A percentile compares a stretch with the other conserved stretches of the same genome.
Evolutionary conservation across 1,140 invertebrate species (phyloP).

Genomic region (roundworm (Caenorhabditis elegans)): WBcel235 BX284604.4:4383001-4383500

Average conservation of each 20-base stretch:
- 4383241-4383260: background rate
- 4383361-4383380: slow-evolving; percentile 84
- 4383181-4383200: no score
- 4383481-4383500: slow-evolving; percentile 95
- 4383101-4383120: background rate
- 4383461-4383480: slow-evolving; percentile 94
- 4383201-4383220: slow-evolving; percentile 29
- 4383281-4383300: background rate
- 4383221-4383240: background rate
- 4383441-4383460: slow-evolving; percentile 96
- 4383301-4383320: background rate
- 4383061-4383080: no score
- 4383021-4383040: no score
- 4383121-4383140: background rate
- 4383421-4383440: slow-evolving; percentile 88
- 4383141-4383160: no score
- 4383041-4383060: no score
- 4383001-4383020: no score
- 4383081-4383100: background rate
- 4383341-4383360: slow-evolving; percentile 72
- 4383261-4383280: background rate
- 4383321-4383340: slow-evolving; percentile 68
- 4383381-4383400: slow-evolving; percentile 86
- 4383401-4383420: slow-evolving; percentile 90
- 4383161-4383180: no score